These are phyloP conservation scores for Percina caprodes DNA, from an alignment of 2,113 vertebrate species.

Conservation along the genomic window DNA sequence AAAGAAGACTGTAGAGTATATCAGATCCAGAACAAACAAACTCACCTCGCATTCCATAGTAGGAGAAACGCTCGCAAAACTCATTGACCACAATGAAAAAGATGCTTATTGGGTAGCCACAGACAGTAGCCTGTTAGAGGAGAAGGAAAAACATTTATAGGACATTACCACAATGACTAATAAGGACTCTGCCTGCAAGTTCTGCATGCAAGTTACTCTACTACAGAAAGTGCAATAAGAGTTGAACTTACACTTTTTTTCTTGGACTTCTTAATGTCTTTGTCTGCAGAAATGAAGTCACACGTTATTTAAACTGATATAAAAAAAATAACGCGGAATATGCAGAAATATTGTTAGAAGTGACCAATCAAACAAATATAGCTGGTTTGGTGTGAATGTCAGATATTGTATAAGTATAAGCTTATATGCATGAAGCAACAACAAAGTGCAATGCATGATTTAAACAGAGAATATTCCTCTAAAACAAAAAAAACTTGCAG, in stretches of 20 bases:
- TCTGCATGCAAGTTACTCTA: neutral
- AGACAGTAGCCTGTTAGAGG: conserved; percentile 51
- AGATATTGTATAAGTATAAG: neutral
- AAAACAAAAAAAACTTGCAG: neutral
- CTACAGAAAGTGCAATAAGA: neutral
- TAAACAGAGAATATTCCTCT: neutral
- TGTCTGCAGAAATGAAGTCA: conserved; percentile 44
- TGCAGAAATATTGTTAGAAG: neutral
- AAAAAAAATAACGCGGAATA: neutral
- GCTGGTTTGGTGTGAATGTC: neutral
- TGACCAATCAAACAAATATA: neutral
- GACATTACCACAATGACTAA: neutral
- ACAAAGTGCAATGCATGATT: neutral
- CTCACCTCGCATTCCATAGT: conserved; percentile 98
- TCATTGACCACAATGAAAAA: conserved; percentile 97
- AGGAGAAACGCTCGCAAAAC: conserved; percentile 98
- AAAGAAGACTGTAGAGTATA: neutral
- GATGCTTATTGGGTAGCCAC: conserved; percentile 92
- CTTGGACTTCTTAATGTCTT: conserved; percentile 48
- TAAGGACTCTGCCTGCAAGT: neutral
- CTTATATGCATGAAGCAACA: neutral
- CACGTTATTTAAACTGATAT: neutral
- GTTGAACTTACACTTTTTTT: conserved; percentile 59
- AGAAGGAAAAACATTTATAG: neutral
- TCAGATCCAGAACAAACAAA: neutral